Evolutionary conservation across 35 echinoderm and acorn worm species (phyloP), one percentile per base, ranked within the genome.

Genomic region (Ophioderma brevispina): DNA sequence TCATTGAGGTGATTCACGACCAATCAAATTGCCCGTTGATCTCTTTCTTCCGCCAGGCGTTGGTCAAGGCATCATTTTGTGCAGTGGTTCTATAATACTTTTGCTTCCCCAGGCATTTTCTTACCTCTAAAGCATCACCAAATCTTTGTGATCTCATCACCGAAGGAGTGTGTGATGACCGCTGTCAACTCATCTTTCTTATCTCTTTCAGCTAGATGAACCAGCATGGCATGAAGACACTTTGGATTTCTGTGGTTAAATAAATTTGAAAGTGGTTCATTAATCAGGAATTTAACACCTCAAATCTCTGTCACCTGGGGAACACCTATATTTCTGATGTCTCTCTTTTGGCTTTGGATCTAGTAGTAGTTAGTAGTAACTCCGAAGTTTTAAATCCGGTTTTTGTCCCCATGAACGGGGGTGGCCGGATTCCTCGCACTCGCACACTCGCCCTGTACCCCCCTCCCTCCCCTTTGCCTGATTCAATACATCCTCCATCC

Each of bases 1-100:
- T 70, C 59, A 70, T 70, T 70, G 6, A 70, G 59, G 28, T 70
- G 59, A 70, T 70, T 25, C 5, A 8, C 59, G n/a, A 70, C 59
- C 59, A 70, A 70, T 70, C 59, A 70, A 70, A 70, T 25, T 70
- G 59, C 5, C 59, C 59, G n/a, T 70, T 70, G 59, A 70, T 70
- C 2, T 70, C 59, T 70, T 70, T 70, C 59, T 70, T 70, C 5
- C 59, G 15, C 59, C 59, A 70, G 2, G 59, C 59, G 10, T 70
- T 70, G 59, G 59, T 70, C 59, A 70, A 70, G 15, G 59, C 17
- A 25, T 70, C 59, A 70, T 70, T 3, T 70, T 70, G 28, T 70
- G 59, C 23, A 70, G 59, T 6, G 59, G n/a, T 70, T 70, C 59
- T 25, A 70, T 70, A 70, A 70, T 70, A 25, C 59, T 70, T 70